Conservation (phyloP, 2,888 invertebrate genomes). For the Drosophila eohydei region DNA sequence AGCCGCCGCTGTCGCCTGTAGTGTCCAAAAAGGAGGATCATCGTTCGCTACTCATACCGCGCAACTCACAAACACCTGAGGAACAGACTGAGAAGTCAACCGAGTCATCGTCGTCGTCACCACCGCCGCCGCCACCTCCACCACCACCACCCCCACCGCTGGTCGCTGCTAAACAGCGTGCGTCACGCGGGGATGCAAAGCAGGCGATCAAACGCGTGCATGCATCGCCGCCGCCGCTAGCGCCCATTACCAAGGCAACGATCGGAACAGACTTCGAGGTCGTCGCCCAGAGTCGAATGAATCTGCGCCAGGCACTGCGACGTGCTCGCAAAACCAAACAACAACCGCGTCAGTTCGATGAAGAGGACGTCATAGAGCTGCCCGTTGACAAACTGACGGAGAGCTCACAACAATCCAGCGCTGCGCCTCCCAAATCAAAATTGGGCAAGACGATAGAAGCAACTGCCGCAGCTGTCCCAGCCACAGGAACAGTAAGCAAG, state of each 20-base stretch:
- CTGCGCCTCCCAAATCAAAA: constrained; percentile 23
- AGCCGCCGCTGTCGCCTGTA: background rate
- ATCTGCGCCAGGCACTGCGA: constrained; percentile 82
- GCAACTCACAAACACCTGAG: constrained; percentile 6
- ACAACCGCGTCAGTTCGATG: constrained; percentile 61
- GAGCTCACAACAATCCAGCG: background rate
- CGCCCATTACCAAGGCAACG: constrained; percentile 27
- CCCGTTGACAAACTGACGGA: constrained; percentile 21
- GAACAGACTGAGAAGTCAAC: background rate
- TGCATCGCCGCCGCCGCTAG: constrained; percentile 56
- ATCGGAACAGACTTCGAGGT: constrained; percentile 30
- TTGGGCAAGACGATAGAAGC: constrained; percentile 21
- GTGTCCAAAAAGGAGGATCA: constrained; percentile 8
- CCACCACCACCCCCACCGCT: constrained; percentile 8
- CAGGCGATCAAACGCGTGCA: constrained; percentile 23
- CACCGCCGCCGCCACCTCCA: background rate
- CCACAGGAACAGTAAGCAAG: constrained; percentile 1
- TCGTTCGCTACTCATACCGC: constrained; percentile 42
- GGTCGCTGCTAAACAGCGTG: constrained; percentile 14
- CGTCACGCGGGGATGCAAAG: constrained; percentile 12
- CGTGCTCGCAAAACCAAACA: constrained; percentile 80
- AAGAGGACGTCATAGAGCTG: constrained; percentile 59
- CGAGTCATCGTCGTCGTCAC: background rate
- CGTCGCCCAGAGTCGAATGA: constrained; percentile 81
- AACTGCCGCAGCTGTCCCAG: background rate